These are phyloP conservation scores for Sinocyclocheilus maitianheensis DNA, from an alignment of 2,113 vertebrate genomes.

Conservation along the genomic window DNA sequence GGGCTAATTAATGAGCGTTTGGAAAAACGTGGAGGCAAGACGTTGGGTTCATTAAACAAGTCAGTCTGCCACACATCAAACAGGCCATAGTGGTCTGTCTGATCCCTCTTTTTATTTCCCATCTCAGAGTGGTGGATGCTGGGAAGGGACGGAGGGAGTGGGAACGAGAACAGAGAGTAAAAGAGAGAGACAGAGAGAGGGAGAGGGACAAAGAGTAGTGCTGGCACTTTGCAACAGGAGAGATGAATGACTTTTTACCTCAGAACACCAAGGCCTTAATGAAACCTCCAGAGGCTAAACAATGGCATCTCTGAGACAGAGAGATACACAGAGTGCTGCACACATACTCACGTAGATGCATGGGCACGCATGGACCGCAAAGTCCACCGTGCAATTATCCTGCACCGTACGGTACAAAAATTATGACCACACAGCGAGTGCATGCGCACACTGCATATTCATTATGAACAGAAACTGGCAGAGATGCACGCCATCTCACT, in stretches of 20 bases:
- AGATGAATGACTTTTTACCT: slow-evolving; percentile 83
- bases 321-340: slow-evolving; percentile 48
- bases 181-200: slow-evolving; percentile 53
- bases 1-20: slow-evolving; percentile 80
- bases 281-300: slow-evolving; percentile 82
- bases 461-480: slow-evolving; percentile 48
- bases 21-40: slow-evolving; percentile 64
- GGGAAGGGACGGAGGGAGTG: slow-evolving; percentile 43
- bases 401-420: background rate
- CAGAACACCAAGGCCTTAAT: slow-evolving; percentile 80
- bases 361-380: slow-evolving; percentile 29
- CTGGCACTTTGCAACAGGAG: slow-evolving; percentile 77
- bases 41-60: slow-evolving; percentile 78
- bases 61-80: slow-evolving; percentile 75
- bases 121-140: slow-evolving; percentile 55
- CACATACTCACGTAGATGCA: slow-evolving; percentile 39
- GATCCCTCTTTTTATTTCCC: slow-evolving; percentile 62
- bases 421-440: slow-evolving; percentile 32
- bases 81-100: slow-evolving; percentile 61
- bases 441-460: slow-evolving; percentile 41
- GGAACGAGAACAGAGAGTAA: slow-evolving; percentile 37
- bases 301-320: slow-evolving; percentile 70
- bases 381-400: slow-evolving; percentile 43
- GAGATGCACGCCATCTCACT: slow-evolving; percentile 25
- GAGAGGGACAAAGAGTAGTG: slow-evolving; percentile 61